Percentiles rank a stretch among this genome's conserved stretches.
Evolutionary conservation across 2,888 invertebrate species (phyloP).

Genomic region (Spodoptera picta): DNA sequence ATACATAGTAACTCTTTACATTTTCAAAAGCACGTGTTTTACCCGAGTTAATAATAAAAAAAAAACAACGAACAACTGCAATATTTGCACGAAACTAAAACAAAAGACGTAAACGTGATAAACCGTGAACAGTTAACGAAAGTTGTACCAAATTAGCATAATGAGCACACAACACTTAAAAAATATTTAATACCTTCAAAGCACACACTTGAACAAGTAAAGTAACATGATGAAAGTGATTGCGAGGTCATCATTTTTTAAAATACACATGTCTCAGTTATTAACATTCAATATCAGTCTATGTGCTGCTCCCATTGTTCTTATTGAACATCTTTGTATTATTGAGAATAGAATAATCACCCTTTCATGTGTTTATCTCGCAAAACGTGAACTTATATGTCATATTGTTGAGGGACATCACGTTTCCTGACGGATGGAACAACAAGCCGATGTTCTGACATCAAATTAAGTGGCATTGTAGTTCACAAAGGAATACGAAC

Average conservation of each 20-base stretch:
- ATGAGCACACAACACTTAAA: constrained; percentile 10
- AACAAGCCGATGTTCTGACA: constrained; percentile 30
- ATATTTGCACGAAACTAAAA: constrained; percentile 38
- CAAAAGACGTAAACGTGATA: constrained; percentile 34
- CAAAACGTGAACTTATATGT: constrained; percentile 40
- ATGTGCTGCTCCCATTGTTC: constrained; percentile 10
- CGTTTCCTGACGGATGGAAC: constrained; percentile 25
- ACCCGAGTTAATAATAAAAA: constrained; percentile 10
- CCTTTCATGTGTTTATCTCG: constrained; percentile 41
- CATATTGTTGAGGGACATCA: constrained; percentile 32
- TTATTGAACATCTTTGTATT: constrained; percentile 21
- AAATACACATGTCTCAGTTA: constrained; percentile 12
- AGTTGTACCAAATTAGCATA: constrained; percentile 33
- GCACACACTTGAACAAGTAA: constrained; percentile 30
- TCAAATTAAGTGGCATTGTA: constrained; percentile 43
- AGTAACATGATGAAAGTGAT: constrained; percentile 14
- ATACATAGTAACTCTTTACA: constrained; percentile 8
- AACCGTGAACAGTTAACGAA: constrained; percentile 38
- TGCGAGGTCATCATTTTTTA: constrained; percentile 5
- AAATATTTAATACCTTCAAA: constrained; percentile 8
- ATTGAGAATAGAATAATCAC: constrained; percentile 22
- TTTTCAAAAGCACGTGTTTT: background rate
- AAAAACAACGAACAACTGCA: constrained; percentile 27
- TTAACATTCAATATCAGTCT: constrained; percentile 18
- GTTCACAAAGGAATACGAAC: constrained; percentile 48